Base-by-base conservation (phyloP, 2,888 invertebrate species). In the Meganola albula region DNA sequence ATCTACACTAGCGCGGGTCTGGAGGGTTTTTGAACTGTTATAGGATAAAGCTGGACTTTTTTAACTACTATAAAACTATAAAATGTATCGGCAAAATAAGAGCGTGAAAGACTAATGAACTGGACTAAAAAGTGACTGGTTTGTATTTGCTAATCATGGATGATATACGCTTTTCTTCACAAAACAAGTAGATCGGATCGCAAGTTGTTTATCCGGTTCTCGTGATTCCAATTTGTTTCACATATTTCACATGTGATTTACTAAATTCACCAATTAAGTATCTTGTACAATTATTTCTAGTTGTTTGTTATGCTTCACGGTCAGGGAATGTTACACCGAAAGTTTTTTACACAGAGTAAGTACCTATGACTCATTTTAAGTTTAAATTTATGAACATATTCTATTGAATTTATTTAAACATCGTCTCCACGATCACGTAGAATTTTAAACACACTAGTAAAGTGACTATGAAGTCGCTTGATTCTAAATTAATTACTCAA, bases 151-250 rank as follows among this genome's bases (percentile, higher is more conserved):
- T n/a, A n/a, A n/a, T n/a, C 24, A 13, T 10, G 48, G 41, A 58
- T 54, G 53, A 58, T 59, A 52, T 45, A 53, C 57, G 50, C 63
- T 70, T 66, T 52, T 58, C 52, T 58, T 53, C 58, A 63, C 54
- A 54, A 63, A 69, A 52, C 56, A 69, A 74, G 58, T 75, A 70
- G 72, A 77, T 75, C 71, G 64, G 48, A 73, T 72, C 73, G 62
- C 56, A 51, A 53, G 59, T 59, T 54, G 56, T 53, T 57, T 57
- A 63, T 72, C 67, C 72, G 79, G 75, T 76, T 77, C 71, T 76
- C 40, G 55, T 48, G 48, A 48, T 51, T 53, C 43, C 50, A 66
- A 76, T 78, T 76, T 59, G 72, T 72, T 77, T 59, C 70, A 69
- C 64, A 60, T 59, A 72, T 72, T 77, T 59, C 70, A 69, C 64